Conservation (phyloP, 2,888 invertebrate genomes). For the Parapristionchus giblindavisi region DNA sequence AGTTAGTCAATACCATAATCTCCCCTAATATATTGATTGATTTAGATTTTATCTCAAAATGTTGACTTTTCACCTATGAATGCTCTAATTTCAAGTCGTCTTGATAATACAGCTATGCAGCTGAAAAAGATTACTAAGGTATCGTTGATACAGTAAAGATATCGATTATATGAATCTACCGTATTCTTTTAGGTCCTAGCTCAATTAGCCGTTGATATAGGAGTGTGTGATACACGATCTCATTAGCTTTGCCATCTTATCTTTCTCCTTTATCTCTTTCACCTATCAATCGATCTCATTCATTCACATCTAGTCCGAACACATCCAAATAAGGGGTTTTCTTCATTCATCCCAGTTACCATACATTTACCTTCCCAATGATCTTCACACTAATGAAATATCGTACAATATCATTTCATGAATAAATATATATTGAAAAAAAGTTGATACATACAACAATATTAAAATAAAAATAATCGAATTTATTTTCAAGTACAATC, state of each 20-base stretch:
- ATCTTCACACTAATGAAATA: too few relatives aligned
- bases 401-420: too few relatives aligned
- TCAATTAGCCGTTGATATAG: constrained; percentile 34
- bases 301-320: constrained; percentile 27
- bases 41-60: constrained; percentile 2
- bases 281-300: background rate
- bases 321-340: too few relatives aligned
- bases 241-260: background rate
- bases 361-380: too few relatives aligned
- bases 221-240: constrained; percentile 11
- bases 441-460: too few relatives aligned
- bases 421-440: too few relatives aligned
- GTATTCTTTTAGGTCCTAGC: constrained; percentile 22
- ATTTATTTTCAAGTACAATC: too few relatives aligned
- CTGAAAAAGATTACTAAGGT: constrained; percentile 18
- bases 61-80: constrained; percentile 37
- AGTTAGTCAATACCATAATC: constrained; percentile 15
- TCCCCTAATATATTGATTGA: background rate
- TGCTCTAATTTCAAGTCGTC: constrained; percentile 22
- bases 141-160: background rate
- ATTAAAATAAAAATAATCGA: too few relatives aligned
- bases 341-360: too few relatives aligned
- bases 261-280: background rate
- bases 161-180: background rate
- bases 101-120: constrained; percentile 25